Evolutionary conservation across 2,113 vertebrate genomes (phyloP), one percentile per base, ranked within the genome.

Genomic region (Semicossyphus pulcher): DNA sequence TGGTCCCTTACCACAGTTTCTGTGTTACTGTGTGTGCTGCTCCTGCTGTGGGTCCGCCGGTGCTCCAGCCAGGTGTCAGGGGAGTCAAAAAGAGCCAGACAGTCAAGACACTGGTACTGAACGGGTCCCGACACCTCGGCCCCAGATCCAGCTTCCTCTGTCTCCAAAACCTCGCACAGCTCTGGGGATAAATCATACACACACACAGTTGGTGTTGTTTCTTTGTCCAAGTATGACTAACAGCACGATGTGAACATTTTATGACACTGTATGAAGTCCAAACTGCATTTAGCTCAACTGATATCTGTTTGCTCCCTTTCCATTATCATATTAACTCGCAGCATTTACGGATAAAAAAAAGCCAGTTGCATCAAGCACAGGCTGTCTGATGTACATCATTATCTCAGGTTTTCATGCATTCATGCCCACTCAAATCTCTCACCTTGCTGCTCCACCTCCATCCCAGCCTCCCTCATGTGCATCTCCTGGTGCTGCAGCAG

Each of bases 61-160:
- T 97, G 96, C 49, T 94, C 93, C 66, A 97, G 84, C 95, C 95
- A 97, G 20, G 94, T 89, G 10, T 95, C 95, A 0, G 96, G 94
- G 0, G 94, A 94, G 51, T 94, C 87, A 32, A 97, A 97, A 21
- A 97, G 92, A 52, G 95, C 94, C 72, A 95, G 91, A 64, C 96
- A 97, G 67, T 97, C 95, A 4, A 94, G 92, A 66, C 96, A 97
- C 85, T 97, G 96, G 89, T 96, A 97, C 73, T 95, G 95, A 57
- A 96, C 95, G 14, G 95, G 94, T 45, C 92, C 90, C 0, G 81
- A 69, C 18, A 14, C 15, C 28, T 84, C 72, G 48, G 52, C 64
- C 4, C 81, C 86, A 0, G 85, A 44, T 5, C 48, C 69, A 0
- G 63, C 63, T 2, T 86, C 88, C 23, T 84, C 86, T 0, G 81